Conservation (phyloP, 2,113 vertebrate genomes). For the Nothocercus julius region DNA sequence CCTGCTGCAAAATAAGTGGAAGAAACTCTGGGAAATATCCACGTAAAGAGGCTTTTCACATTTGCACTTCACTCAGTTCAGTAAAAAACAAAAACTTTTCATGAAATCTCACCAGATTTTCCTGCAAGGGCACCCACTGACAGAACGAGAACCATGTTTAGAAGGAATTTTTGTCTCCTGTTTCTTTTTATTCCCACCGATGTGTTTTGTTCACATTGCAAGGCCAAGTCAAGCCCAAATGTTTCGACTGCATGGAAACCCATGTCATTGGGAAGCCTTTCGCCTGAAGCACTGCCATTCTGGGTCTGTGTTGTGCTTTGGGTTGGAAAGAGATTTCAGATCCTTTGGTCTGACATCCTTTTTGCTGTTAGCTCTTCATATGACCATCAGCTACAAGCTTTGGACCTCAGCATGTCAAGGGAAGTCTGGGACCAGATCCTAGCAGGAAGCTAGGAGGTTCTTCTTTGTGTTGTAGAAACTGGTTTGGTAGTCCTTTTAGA, state of each 20-base stretch:
- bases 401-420: neutral
- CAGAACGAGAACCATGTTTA: neutral
- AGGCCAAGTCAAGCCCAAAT: neutral
- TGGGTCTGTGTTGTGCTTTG: fast-evolving
- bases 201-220: neutral
- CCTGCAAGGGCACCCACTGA: neutral
- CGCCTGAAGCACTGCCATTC: neutral
- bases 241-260: neutral
- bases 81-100: neutral
- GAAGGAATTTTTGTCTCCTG: neutral
- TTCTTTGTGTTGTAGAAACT: neutral
- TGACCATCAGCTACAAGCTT: neutral
- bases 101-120: neutral
- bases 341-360: neutral
- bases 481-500: neutral
- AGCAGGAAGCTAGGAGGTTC: neutral
- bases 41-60: neutral
- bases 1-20: neutral
- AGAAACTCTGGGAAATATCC: neutral
- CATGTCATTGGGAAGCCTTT: neutral
- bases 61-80: neutral
- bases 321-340: neutral
- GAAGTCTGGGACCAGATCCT: neutral
- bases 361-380: neutral
- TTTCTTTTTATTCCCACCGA: too few species aligned